A percentile compares a stretch with the other conserved stretches of the same genome.
phyloP scores from a whole-genome alignment of 2,113 vertebrate genomes.

The Platycercus adscitus region DNA sequence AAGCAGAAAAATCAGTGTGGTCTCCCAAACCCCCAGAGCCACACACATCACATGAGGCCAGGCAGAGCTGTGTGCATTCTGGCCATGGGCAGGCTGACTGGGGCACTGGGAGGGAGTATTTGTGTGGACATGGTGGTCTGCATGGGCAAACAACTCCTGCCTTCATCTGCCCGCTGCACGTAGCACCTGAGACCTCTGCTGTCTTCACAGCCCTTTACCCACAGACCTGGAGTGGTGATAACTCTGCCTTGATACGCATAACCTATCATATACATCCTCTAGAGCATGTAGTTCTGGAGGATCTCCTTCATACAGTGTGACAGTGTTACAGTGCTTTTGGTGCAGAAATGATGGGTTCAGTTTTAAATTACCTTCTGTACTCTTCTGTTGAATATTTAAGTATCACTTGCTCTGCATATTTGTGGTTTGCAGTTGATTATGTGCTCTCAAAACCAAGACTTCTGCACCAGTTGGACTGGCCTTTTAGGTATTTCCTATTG shows the following conservation, averaged over 20 bases:
- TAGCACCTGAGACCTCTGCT: neutral
- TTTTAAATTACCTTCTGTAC: neutral
- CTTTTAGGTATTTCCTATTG: neutral
- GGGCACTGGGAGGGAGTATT: too few species aligned
- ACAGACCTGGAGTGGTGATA: neutral
- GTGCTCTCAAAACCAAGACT: neutral
- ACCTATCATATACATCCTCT: neutral
- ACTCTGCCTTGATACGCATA: neutral
- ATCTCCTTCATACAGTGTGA: rapidly evolving
- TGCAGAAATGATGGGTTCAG: neutral
- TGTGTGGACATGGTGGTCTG: rapidly evolving
- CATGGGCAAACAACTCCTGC: neutral
- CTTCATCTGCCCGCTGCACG: neutral
- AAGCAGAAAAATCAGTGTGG: neutral
- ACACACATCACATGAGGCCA: neutral
- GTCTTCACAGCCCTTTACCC: neutral
- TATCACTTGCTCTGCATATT: neutral
- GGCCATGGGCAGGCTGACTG: rapidly evolving
- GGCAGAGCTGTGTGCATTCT: rapidly evolving
- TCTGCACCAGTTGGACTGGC: neutral
- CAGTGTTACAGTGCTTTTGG: neutral
- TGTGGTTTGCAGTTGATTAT: neutral
- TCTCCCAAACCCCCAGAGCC: neutral
- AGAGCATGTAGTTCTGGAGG: neutral
- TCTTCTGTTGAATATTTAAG: rapidly evolving